A percentile compares a stretch with the other conserved stretches of the same genome.
Evolutionary conservation across 1,140 invertebrate genomes (phyloP).

Genomic region (Drosophila albomicans): DNA sequence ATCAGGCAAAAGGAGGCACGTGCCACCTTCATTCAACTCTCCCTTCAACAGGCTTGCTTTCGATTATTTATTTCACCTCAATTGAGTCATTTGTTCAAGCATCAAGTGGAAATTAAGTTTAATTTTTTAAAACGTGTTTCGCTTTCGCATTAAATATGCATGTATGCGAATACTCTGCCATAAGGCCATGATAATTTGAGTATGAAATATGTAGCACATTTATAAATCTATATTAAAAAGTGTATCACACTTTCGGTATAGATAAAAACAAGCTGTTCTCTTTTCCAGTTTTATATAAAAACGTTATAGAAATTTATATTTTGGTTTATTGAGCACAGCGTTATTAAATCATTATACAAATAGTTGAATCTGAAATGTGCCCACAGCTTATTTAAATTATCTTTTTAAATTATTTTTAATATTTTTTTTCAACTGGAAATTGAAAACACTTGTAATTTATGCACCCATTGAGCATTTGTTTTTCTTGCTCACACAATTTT

Average conservation of each 20-base stretch:
- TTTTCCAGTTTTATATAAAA: neutral
- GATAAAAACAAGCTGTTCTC: neutral
- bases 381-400: conserved; percentile 30
- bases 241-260: neutral
- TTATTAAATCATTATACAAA: conserved; percentile 53
- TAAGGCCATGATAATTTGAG: neutral
- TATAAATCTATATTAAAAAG: neutral
- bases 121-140: conserved; percentile 26
- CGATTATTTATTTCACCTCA: conserved; percentile 15
- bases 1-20: conserved; percentile 17
- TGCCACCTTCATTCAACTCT: conserved; percentile 7
- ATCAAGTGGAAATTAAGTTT: conserved; percentile 10
- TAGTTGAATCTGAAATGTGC: conserved; percentile 19
- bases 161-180: conserved; percentile 1
- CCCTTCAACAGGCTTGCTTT: neutral
- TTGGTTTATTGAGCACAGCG: neutral
- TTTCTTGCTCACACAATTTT: neutral
- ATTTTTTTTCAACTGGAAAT: conserved; percentile 15
- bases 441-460: conserved; percentile 42
- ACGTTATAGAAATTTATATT: conserved; percentile 1
- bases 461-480: conserved; percentile 20
- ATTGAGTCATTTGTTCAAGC: conserved; percentile 24
- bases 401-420: conserved; percentile 19
- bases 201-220: neutral
- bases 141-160: conserved; percentile 1